Evolutionary conservation across 2,797 vertebrate genomes (phyloP), one percentile per base, ranked within the genome.

Genomic region (Nyctalus aviator): DNA sequence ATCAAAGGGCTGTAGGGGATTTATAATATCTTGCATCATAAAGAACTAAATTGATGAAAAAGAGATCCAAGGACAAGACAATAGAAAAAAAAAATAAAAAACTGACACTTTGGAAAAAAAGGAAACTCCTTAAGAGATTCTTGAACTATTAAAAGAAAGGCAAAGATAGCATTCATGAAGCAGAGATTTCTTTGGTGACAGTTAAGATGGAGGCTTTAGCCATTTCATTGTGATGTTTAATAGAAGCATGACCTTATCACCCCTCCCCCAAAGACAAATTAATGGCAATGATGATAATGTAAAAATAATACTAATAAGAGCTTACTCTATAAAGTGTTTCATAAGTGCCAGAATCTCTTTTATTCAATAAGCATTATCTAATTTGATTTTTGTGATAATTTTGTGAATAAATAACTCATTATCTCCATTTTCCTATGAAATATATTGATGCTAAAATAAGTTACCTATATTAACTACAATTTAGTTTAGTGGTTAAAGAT

Each of bases 291-390:
- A 50, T 55, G 21, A 55, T 53, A 11, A 72, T 37, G 48, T 10
- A 41, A 59, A 8, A 37, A 53, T 23, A 46, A 8, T 57, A 41
- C 35, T 59, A 92, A 2, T 41, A 84, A 82, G 1, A 62, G 1
- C 53, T 44, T 25, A 46, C 21, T 37, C 35, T 6, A 32, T 41
- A 48, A 21, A 41, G 21, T 44, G 5, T 6, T 57, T 89, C 50
- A 69, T 68, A 46, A 27, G 8, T 62, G 7, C 37, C 82, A 68
- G 27, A 35, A 72, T 59, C 8, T 55, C 30, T 88, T 79, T 2
- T 82, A 25, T 84, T 89, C 55, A 64, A 64, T 68, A 88, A 90
- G 20, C n/a, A 79, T 92, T 83, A 62, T 32, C 44, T 71, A 37
- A 41, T 55, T 91, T 11, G 14, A 77, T 69, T 83, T 81, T 86